These are phyloP conservation scores for Poecilus cupreus DNA, from an alignment of 2,888 invertebrate genomes.

Conservation along the genomic window DNA sequence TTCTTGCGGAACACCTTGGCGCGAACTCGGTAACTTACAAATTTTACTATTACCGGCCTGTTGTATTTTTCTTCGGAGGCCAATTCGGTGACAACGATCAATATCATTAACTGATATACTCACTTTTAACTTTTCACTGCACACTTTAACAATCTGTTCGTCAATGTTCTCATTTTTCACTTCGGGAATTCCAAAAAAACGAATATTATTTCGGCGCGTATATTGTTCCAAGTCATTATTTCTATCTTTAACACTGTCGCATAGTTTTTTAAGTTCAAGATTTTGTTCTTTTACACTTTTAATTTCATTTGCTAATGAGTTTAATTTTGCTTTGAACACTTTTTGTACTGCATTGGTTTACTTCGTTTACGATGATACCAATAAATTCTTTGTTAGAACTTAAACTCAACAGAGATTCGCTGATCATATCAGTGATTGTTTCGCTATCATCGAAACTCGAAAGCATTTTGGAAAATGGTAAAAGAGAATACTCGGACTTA, in stretches of 20 bases:
- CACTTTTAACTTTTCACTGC: background rate
- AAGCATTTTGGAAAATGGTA: too few species aligned
- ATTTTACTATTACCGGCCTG: background rate
- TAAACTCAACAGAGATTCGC: background rate
- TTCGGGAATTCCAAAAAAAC: too few species aligned
- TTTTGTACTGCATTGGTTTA: background rate
- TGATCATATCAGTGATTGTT: too few species aligned
- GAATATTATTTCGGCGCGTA: too few species aligned
- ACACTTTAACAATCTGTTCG: background rate
- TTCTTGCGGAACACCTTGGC: background rate
- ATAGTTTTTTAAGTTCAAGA: too few species aligned
- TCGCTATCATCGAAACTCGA: too few species aligned
- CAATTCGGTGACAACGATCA: background rate
- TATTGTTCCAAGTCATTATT: too few species aligned
- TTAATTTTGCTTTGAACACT: background rate
- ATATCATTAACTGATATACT: background rate
- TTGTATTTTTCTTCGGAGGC: background rate
- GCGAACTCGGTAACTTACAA: background rate
- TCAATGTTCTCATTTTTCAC: too few species aligned
- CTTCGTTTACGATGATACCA: background rate
- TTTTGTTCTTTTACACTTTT: too few species aligned
- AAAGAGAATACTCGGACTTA: too few species aligned
- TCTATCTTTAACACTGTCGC: too few species aligned
- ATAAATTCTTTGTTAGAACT: background rate
- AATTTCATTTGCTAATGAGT: too few species aligned